Conservation (phyloP, 2,113 vertebrate genomes). For the Natator depressus region DNA sequence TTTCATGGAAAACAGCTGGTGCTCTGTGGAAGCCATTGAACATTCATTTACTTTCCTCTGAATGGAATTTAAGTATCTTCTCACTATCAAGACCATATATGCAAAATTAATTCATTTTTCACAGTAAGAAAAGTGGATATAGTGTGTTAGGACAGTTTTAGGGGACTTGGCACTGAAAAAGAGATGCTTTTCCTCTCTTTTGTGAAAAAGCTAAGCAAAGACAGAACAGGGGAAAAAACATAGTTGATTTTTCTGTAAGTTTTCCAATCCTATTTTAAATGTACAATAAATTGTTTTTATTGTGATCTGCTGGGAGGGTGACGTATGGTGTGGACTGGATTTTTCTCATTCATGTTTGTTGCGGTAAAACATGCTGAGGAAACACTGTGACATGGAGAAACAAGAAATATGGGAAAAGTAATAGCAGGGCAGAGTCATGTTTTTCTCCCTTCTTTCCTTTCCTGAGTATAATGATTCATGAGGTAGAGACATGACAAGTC, state of each 20-base stretch:
- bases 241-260: neutral
- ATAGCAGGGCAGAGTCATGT: neutral
- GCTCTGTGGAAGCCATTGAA: fast-evolving
- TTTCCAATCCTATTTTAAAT: neutral
- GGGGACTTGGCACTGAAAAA: neutral
- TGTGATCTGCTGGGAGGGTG: neutral
- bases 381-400: neutral
- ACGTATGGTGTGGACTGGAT: fast-evolving
- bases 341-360: fast-evolving
- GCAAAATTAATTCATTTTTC: neutral
- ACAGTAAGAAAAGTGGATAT: neutral
- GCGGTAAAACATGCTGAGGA: neutral
- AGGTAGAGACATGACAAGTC: constrained; percentile 19
- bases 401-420: neutral
- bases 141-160: neutral
- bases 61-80: neutral
- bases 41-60: fast-evolving
- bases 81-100: neutral
- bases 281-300: fast-evolving
- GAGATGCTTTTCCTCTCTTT: fast-evolving
- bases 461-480: neutral
- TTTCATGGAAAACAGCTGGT: neutral
- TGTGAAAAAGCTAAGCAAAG: neutral
- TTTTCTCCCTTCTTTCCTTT: neutral
- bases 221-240: neutral